Evolutionary conservation across 2,113 vertebrate genomes (phyloP).

Genomic region (Alouatta palliata): DNA sequence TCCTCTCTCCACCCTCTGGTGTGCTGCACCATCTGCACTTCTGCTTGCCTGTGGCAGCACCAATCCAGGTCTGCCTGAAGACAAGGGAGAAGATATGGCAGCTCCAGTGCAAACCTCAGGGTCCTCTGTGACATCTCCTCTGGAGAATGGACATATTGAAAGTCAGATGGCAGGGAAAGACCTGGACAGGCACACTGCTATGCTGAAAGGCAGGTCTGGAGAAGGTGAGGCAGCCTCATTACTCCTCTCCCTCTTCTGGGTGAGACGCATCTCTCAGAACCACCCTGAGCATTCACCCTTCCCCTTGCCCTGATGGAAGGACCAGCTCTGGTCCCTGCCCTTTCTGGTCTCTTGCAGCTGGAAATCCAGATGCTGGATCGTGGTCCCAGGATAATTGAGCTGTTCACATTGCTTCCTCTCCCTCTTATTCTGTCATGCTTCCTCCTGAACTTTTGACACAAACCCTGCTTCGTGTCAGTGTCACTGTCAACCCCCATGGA

Average conservation of each 20-base stretch:
- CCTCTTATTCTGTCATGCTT: slow-evolving; percentile 17
- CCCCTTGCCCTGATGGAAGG: neutral
- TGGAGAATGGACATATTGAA: neutral
- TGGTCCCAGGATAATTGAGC: neutral
- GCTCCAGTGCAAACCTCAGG: neutral
- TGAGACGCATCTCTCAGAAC: neutral
- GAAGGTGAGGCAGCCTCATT: neutral
- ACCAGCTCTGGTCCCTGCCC: neutral
- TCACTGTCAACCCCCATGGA: neutral
- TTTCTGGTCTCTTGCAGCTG: slow-evolving; percentile 10
- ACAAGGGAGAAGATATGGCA: neutral
- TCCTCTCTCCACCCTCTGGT: neutral
- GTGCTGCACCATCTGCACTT: neutral
- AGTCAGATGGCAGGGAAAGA: neutral
- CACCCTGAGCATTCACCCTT: neutral
- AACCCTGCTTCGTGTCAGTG: neutral
- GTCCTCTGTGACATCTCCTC: neutral
- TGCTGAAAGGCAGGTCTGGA: neutral
- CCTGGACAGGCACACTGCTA: neutral
- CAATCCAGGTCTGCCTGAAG: neutral
- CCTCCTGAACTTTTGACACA: slow-evolving; percentile 37
- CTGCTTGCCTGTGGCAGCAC: neutral
- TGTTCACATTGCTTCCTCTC: neutral
- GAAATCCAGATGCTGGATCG: slow-evolving; percentile 16
- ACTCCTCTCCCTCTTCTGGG: neutral